Evolutionary conservation across 2,888 invertebrate genomes (phyloP).

Genomic region (Drosophila hamatofila): DNA sequence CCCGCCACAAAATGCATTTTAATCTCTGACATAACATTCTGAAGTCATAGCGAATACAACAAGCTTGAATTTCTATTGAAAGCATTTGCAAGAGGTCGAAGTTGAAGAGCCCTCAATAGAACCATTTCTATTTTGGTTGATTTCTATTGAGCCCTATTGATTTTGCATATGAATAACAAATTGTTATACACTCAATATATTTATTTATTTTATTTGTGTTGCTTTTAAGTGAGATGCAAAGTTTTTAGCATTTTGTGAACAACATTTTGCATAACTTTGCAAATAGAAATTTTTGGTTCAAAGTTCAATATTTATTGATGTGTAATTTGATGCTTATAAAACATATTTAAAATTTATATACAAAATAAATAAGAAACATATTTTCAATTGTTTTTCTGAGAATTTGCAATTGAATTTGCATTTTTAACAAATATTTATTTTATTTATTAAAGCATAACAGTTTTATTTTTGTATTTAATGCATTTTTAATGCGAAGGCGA

Average conservation of each 20-base stretch:
- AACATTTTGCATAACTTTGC: background rate
- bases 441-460: background rate
- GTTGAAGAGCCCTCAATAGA: constrained; percentile 21
- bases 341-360: too few species aligned
- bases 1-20: constrained; percentile 31
- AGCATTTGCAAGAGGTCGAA: constrained; percentile 17
- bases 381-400: too few species aligned
- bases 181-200: background rate
- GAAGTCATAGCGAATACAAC: constrained; percentile 3
- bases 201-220: background rate
- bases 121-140: constrained; percentile 14
- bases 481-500: background rate
- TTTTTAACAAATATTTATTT: background rate
- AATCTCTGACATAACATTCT: constrained; percentile 33
- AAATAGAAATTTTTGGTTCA: background rate
- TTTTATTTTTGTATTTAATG: too few species aligned
- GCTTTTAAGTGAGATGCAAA: background rate
- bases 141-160: constrained; percentile 18
- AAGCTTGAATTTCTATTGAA: background rate
- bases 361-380: too few species aligned
- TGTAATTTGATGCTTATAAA: background rate
- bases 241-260: background rate
- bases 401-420: background rate
- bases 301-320: background rate
- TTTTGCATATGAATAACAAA: background rate